A percentile compares a stretch with the other conserved stretches of the same genome.
Evolutionary conservation across 2,888 invertebrate genomes (phyloP).

Genomic region (Luffia ferchaultella): DNA sequence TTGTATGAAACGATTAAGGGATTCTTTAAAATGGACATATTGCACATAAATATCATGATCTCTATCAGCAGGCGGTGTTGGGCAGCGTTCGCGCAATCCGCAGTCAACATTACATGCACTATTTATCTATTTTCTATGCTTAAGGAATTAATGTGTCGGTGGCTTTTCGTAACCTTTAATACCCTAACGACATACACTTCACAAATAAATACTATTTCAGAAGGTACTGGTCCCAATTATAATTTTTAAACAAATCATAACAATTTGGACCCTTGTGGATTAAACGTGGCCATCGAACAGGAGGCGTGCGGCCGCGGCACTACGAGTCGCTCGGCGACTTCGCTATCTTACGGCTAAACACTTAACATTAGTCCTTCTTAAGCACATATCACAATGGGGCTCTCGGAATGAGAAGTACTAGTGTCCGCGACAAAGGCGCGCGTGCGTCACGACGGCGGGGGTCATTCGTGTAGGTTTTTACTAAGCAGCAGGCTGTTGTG

Average conservation of each 20-base stretch:
- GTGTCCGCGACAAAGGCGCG: constrained; percentile 50
- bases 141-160: constrained; percentile 68
- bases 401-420: constrained; percentile 46
- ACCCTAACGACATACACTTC: constrained; percentile 62
- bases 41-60: too few species aligned
- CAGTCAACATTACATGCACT: constrained; percentile 54
- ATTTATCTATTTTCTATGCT: constrained; percentile 63
- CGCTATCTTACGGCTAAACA: constrained; percentile 42
- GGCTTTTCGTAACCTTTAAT: constrained; percentile 63
- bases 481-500: constrained; percentile 88
- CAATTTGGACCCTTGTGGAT: constrained; percentile 57
- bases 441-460: constrained; percentile 36
- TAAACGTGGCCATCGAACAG: constrained; percentile 30
- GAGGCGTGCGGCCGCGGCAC: constrained; percentile 25
- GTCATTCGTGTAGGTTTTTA: constrained; percentile 85
- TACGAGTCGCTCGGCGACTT: constrained; percentile 61
- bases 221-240: constrained; percentile 66
- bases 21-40: too few species aligned
- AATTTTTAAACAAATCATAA: constrained; percentile 69
- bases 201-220: constrained; percentile 67
- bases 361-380: constrained; percentile 51
- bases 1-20: too few species aligned
- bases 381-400: constrained; percentile 65
- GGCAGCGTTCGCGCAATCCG: constrained; percentile 39
- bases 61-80: constrained; percentile 39